Conservation (phyloP, 2,888 invertebrate genomes). For the Aleiodes alternator region DNA sequence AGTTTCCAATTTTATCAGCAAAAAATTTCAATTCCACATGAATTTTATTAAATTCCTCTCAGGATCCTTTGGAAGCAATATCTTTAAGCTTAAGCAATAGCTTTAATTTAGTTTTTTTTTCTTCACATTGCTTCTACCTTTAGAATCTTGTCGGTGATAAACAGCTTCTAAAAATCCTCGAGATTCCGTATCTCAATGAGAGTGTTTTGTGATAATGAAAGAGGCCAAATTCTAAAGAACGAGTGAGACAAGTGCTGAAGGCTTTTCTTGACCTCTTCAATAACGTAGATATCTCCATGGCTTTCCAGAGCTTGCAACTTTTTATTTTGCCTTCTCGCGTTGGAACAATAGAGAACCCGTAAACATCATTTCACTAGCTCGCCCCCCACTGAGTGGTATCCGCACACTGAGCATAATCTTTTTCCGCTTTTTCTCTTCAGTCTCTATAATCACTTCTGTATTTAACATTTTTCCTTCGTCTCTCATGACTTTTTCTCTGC, state of each 20-base stretch:
- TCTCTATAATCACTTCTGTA: not conserved
- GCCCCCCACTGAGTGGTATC: slow-evolving; percentile 7
- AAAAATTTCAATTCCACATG: not conserved
- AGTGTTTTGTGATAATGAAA: not conserved
- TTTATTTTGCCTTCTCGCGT: not conserved
- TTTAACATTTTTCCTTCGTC: not conserved
- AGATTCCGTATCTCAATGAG: not conserved
- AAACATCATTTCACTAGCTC: slow-evolving; percentile 42
- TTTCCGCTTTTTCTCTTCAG: not conserved
- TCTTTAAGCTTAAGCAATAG: too few species aligned
- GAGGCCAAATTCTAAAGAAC: slow-evolving; percentile 1
- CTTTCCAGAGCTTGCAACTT: slow-evolving; percentile 22
- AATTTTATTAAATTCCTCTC: too few species aligned
- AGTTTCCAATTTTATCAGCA: not conserved
- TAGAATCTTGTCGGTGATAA: not conserved
- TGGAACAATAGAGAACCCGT: slow-evolving; percentile 34
- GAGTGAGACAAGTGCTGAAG: not conserved
- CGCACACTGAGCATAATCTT: slow-evolving; percentile 4
- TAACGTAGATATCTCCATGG: not conserved
- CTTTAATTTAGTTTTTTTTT: too few species aligned
- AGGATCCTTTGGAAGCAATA: too few species aligned
- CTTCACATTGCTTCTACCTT: not conserved
- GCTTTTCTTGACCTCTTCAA: not conserved
- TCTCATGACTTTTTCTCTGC: not conserved
- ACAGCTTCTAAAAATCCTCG: not conserved